Evolutionary conservation across 2,113 vertebrate genomes (phyloP), one percentile per base, ranked within the genome.

Genomic region (Cygnus buccinator): DNA sequence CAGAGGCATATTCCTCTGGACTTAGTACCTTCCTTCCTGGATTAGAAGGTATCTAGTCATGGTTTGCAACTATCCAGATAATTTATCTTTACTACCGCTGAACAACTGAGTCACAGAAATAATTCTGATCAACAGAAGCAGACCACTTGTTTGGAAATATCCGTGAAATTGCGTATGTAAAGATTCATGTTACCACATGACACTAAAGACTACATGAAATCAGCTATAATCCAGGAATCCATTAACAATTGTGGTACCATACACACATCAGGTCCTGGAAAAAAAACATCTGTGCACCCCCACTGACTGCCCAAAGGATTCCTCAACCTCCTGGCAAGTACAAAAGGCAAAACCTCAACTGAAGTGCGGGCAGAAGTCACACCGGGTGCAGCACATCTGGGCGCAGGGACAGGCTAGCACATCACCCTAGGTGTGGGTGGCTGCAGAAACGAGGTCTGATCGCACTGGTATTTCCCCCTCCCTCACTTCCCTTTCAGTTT

Each of bases 131-230:
- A 23, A 62, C 61, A 81, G 73, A 37, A 63, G 23, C 44, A 50
- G 25, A 20, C 18, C 46, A 23, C 85, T 75, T 81, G 54, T 71
- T 87, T 33, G 87, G 94, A 68, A 90, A 33, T 23, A 85, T 10
- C 75, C 54, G 35, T 41, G 55, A 48, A 83, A 62, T 25, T 75
- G 41, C 72, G 26, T 0, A 67, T 3, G 44, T 15, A 35, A 80
- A 79, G 72, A 67, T 54, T 66, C 23, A 4, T 0, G 26, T 57
- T 74, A 25, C 23, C 78, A 77, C 74, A 52, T 0, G 0, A 66
- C 16, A 39, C 66, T 41, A 43, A 54, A 97, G 77, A 82, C 52
- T 67, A 94, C 91, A 58, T 33, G 11, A 91, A 90, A 94, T 25
- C 85, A 57, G 84, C 80, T 77, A 37, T 37, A 66, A 87, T 44